Evolutionary conservation across 1,140 invertebrate species (phyloP).

Genomic region (Linepithema humile): DNA sequence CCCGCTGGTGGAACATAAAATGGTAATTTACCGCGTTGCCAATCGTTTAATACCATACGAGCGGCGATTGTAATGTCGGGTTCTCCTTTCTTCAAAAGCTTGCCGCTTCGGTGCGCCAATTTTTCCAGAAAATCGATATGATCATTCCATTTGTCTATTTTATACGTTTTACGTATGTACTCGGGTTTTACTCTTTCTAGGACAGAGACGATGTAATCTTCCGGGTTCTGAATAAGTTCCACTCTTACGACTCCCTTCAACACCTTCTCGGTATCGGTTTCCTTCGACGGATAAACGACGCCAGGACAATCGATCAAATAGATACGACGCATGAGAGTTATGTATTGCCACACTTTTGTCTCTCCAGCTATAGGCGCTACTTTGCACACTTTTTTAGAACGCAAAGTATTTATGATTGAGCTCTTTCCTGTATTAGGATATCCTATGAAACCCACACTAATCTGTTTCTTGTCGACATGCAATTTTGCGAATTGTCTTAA

Average conservation of each 20-base stretch:
- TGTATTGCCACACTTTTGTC: constrained; percentile 99
- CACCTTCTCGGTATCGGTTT: constrained; percentile 97
- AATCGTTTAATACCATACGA: constrained; percentile 99
- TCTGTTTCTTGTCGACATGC: constrained; percentile 98
- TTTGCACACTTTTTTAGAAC: constrained; percentile 98
- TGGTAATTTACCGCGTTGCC: constrained; percentile 98
- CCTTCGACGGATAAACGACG: constrained; percentile 97
- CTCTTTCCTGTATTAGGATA: constrained; percentile 99
- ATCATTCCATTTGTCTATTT: constrained; percentile 91
- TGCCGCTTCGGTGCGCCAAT: constrained; percentile 93
- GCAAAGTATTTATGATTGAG: constrained; percentile 98
- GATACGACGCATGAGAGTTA: constrained; percentile 98
- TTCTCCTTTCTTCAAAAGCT: constrained; percentile 97
- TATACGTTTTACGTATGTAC: constrained; percentile 96
- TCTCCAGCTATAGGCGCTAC: constrained; percentile 99
- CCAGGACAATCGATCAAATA: constrained; percentile 99
- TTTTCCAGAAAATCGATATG: constrained; percentile 96
- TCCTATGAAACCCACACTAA: constrained; percentile 99
- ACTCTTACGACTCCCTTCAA: constrained; percentile 98
- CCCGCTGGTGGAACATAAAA: constrained; percentile 95
- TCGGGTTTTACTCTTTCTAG: constrained; percentile 95
- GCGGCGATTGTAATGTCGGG: constrained; percentile 95
- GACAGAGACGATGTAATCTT: constrained; percentile 96
- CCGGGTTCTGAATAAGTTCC: constrained; percentile 96
- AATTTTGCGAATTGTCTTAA: constrained; percentile 98